Percentiles rank a stretch among this genome's conserved stretches.
Evolutionary conservation across 2,113 vertebrate species (phyloP).

Genomic region (Sapayoa aenigma): DNA sequence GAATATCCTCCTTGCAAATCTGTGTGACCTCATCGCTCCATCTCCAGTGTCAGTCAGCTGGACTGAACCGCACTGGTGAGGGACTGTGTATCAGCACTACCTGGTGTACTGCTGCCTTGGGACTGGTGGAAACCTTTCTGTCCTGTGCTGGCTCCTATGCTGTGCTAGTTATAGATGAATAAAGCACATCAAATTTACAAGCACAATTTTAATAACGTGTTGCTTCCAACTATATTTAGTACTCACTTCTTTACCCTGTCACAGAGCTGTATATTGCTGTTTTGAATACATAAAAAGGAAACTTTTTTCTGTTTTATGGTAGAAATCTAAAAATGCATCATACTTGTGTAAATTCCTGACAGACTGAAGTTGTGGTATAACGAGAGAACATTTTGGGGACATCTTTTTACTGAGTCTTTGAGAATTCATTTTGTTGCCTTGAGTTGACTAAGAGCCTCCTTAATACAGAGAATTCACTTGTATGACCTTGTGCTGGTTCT

Average conservation of each 20-base stretch:
- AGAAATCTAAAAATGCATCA: background rate
- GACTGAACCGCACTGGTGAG: background rate
- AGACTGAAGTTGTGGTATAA: background rate
- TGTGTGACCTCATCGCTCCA: background rate
- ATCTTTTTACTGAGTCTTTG: background rate
- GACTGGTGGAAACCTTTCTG: background rate
- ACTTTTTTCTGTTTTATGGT: background rate
- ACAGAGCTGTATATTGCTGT: background rate
- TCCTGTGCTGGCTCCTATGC: accelerated
- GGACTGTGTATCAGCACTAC: background rate
- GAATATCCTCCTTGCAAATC: background rate
- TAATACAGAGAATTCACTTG: background rate
- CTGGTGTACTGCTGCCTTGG: background rate
- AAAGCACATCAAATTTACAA: background rate
- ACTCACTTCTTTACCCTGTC: background rate
- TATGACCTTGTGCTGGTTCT: background rate
- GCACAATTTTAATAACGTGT: background rate
- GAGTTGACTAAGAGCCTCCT: background rate
- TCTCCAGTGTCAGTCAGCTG: background rate
- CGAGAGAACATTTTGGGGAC: background rate
- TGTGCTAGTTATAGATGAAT: background rate
- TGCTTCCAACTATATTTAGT: background rate
- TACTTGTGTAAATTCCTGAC: background rate
- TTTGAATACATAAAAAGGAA: background rate
- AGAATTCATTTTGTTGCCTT: background rate